A percentile compares a stretch with the other conserved stretches of the same genome.
Conservation (phyloP, 2,888 invertebrate species). For the Isoperla grammatica region DNA sequence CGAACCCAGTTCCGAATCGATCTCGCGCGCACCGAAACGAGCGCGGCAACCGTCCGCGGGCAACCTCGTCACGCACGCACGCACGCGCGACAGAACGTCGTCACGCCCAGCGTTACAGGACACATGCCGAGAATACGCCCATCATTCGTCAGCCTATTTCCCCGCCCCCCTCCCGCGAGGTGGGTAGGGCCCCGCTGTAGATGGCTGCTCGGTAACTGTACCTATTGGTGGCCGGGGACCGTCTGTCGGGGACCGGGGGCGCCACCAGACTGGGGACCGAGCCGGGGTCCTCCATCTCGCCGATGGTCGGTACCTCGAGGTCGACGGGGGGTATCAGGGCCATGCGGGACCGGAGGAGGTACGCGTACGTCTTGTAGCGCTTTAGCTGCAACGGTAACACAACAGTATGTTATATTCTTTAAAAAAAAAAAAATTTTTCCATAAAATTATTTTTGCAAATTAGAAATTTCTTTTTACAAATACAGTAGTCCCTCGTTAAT, state of each 20-base stretch:
- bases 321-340: conserved; percentile 45
- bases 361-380: conserved; percentile 76
- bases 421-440: conserved; percentile 2
- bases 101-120: conserved; percentile 38
- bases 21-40: no score
- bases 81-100: no score
- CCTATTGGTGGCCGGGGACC: conserved; percentile 53
- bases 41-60: no score
- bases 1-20: no score
- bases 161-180: conserved; percentile 42
- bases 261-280: conserved; percentile 34
- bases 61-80: no score
- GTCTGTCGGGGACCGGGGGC: conserved; percentile 55
- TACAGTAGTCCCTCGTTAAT: no score
- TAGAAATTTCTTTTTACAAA: no score
- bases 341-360: conserved; percentile 66
- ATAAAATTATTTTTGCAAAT: not conserved
- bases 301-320: conserved; percentile 44
- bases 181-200: conserved; percentile 42
- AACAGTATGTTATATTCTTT: not conserved
- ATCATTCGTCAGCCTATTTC: conserved; percentile 75
- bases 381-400: conserved; percentile 57
- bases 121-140: conserved; percentile 78
- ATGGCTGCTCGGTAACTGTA: conserved; percentile 64
- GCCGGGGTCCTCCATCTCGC: conserved; percentile 49